phyloP scores from a whole-genome alignment of 1,140 invertebrate species.

The Heliconius hewitsoni region DNA sequence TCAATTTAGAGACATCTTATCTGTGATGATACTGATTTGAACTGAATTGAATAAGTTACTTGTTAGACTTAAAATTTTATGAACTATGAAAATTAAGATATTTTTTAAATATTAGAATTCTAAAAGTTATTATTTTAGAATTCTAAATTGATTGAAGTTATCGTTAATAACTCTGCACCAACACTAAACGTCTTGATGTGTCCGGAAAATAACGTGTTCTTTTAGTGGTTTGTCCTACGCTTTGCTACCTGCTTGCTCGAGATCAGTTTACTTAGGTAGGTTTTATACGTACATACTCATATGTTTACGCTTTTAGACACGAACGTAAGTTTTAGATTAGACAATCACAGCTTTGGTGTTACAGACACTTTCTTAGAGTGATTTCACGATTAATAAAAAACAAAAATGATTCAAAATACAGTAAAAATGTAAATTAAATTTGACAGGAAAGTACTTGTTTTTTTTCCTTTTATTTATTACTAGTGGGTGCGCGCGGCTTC shows the following conservation, averaged over 20 bases:
- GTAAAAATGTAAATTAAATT: neutral
- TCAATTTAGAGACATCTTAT: no score
- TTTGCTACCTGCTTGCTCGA: conserved; percentile 58
- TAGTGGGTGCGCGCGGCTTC: no score
- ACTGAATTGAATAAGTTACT: no score
- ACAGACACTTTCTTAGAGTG: neutral
- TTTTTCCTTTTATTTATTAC: no score
- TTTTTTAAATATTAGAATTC: no score
- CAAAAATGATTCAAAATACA: neutral
- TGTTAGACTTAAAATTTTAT: no score
- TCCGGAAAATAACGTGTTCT: conserved; percentile 69
- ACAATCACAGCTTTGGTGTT: neutral
- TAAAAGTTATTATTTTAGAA: no score
- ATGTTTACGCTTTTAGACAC: conserved; percentile 28
- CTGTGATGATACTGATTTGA: no score
- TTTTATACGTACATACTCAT: conserved; percentile 30
- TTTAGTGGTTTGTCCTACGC: conserved; percentile 70
- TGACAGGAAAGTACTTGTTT: no score
- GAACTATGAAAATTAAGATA: no score
- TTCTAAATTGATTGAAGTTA: neutral
- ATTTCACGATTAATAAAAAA: neutral
- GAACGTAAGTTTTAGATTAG: conserved; percentile 37
- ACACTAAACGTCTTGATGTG: conserved; percentile 58
- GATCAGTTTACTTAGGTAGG: conserved; percentile 52
- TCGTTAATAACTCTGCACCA: conserved; percentile 25